Evolutionary conservation across 1,140 invertebrate species (phyloP).

Genomic region (Chelonus insularis): DNA sequence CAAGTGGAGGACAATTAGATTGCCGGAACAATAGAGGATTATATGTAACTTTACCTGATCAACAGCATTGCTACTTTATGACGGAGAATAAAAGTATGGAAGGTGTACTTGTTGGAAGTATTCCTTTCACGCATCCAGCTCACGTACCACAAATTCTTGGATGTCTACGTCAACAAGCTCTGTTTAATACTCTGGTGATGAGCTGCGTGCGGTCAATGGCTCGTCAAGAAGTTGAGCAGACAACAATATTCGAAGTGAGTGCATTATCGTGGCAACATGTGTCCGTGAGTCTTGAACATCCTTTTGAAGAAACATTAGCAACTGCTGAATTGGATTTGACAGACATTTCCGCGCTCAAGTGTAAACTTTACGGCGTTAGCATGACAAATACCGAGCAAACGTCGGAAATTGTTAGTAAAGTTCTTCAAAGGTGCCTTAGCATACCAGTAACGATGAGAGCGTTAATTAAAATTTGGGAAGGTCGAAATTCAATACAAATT

Average conservation of each 20-base stretch:
- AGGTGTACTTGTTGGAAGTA: conserved; percentile 77
- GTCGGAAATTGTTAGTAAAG: conserved; percentile 79
- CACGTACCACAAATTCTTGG: conserved; percentile 89
- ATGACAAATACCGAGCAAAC: conserved; percentile 63
- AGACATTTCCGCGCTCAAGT: conserved; percentile 77
- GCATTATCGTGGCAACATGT: conserved; percentile 87
- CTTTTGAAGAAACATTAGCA: conserved; percentile 87
- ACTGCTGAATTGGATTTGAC: conserved; percentile 87
- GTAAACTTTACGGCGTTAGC: conserved; percentile 63
- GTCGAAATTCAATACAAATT: conserved; percentile 47
- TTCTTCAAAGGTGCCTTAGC: conserved; percentile 88
- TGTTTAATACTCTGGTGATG: conserved; percentile 86
- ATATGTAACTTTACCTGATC: conserved; percentile 85
- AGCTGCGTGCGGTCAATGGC: conserved; percentile 80
- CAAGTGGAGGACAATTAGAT: conserved; percentile 70
- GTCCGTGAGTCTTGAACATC: conserved; percentile 89
- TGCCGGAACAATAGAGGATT: conserved; percentile 73
- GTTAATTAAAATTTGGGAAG: conserved; percentile 62
- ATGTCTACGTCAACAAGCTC: conserved; percentile 83
- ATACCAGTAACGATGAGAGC: conserved; percentile 83
- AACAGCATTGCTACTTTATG: conserved; percentile 92
- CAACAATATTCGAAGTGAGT: conserved; percentile 89
- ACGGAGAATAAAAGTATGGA: conserved; percentile 79
- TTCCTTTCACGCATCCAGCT: conserved; percentile 92
- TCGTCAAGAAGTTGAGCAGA: conserved; percentile 71